Conservation (phyloP, 2,113 vertebrate species). For the Pyxicephalus adspersus region DNA sequence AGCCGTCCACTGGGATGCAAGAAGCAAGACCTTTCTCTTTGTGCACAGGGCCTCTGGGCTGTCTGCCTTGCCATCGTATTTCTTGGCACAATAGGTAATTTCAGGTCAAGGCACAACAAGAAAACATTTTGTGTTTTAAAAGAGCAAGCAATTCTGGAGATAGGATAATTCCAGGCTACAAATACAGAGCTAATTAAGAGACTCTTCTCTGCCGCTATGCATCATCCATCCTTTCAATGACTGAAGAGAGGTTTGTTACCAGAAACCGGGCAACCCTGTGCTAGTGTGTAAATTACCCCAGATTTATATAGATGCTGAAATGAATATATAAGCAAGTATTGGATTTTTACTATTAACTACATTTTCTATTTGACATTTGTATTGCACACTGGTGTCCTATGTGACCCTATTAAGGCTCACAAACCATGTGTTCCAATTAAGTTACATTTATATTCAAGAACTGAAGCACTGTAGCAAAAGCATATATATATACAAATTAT, state of each 20-base stretch:
- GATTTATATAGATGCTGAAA: not conserved
- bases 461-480: too few relatives aligned
- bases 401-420: not conserved
- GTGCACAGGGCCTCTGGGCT: constrained; percentile 81
- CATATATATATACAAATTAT: too few relatives aligned
- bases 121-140: constrained; percentile 34
- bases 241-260: not conserved
- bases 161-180: not conserved
- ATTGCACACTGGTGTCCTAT: not conserved
- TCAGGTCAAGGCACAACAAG: constrained; percentile 78
- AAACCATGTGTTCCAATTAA: not conserved
- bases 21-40: constrained; percentile 90
- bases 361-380: not conserved
- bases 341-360: not conserved
- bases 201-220: not conserved
- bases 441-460: too few relatives aligned
- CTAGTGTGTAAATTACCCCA: constrained; percentile 9
- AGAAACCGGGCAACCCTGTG: not conserved
- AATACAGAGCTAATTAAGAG: constrained; percentile 31
- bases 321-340: not conserved
- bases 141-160: constrained; percentile 28
- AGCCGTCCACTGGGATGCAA: constrained; percentile 90
- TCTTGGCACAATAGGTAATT: constrained; percentile 90
- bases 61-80: constrained; percentile 82
- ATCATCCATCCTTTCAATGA: constrained; percentile 1